These are phyloP conservation scores for Solen grandis DNA, from an alignment of 1,140 invertebrate species.

Conservation along the genomic window DNA sequence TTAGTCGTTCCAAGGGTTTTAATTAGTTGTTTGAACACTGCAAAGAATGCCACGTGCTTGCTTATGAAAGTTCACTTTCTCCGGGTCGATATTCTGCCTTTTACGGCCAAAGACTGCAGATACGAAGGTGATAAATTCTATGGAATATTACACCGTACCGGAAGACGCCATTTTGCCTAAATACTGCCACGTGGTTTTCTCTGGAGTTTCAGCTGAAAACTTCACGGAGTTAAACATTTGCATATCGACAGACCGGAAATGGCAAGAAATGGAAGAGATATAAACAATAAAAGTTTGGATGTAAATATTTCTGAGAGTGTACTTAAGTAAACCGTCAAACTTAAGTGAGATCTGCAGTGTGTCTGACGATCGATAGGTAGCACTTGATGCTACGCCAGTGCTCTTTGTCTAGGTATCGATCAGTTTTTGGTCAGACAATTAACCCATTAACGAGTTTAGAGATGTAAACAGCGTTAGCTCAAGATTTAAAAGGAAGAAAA, in stretches of 20 bases:
- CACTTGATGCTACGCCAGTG: constrained; percentile 32
- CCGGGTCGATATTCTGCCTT: neutral
- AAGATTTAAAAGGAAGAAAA: neutral
- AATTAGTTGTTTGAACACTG: neutral
- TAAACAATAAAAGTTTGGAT: constrained; percentile 36
- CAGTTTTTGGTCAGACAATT: constrained; percentile 27
- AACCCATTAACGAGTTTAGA: neutral
- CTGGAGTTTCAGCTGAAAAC: constrained; percentile 6
- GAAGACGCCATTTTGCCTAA: constrained; percentile 35
- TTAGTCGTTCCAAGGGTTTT: neutral
- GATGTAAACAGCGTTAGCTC: neutral
- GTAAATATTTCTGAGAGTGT: constrained; percentile 32
- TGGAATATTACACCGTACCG: neutral
- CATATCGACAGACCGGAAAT: constrained; percentile 33
- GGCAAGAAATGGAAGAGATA: constrained; percentile 35
- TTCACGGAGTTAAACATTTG: constrained; percentile 29
- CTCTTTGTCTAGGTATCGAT: constrained; percentile 31
- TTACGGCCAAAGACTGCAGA: neutral
- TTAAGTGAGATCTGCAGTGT: neutral
- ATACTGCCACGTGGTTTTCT: constrained; percentile 21
- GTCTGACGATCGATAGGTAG: constrained; percentile 4
- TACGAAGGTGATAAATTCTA: neutral
- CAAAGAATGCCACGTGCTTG: neutral
- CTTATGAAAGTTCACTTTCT: neutral
- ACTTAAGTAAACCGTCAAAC: constrained; percentile 38